These are phyloP conservation scores for Piezodorus guildinii DNA, from an alignment of 1,140 invertebrate species.

Conservation along the genomic window DNA sequence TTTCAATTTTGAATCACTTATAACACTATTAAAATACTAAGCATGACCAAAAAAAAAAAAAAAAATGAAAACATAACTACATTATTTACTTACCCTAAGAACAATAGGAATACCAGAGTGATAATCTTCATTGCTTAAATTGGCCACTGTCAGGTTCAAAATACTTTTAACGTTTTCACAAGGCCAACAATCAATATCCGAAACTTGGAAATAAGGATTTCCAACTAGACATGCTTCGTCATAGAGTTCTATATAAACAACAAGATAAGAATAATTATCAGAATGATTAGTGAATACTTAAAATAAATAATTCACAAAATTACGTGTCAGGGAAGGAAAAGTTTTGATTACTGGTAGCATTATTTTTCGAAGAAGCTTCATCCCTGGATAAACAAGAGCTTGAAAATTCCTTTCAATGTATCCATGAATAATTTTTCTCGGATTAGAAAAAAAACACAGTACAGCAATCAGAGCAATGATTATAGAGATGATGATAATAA, in stretches of 20 bases:
- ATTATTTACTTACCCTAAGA: slow-evolving; percentile 29
- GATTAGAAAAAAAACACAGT: slow-evolving; percentile 3
- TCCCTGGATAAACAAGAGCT: slow-evolving; percentile 54
- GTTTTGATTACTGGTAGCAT: slow-evolving; percentile 47
- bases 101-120: slow-evolving; percentile 36
- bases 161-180: slow-evolving; percentile 52
- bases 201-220: slow-evolving; percentile 60
- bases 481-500: not conserved
- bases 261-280: slow-evolving; percentile 29
- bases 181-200: slow-evolving; percentile 64
- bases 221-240: slow-evolving; percentile 65
- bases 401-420: slow-evolving; percentile 49
- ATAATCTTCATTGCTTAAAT: slow-evolving; percentile 32
- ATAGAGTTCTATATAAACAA: slow-evolving; percentile 47
- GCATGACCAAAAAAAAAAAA: no score
- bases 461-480: slow-evolving; percentile 5
- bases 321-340: slow-evolving; percentile 52
- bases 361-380: slow-evolving; percentile 45
- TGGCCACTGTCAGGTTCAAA: slow-evolving; percentile 37
- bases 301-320: not conserved
- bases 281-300: slow-evolving; percentile 8
- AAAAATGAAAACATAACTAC: no score
- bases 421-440: slow-evolving; percentile 37
- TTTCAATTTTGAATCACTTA: no score
- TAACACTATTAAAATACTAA: no score